phyloP scores from a whole-genome alignment of 2,113 vertebrate genomes.

The Catagonus wagneri region DNA sequence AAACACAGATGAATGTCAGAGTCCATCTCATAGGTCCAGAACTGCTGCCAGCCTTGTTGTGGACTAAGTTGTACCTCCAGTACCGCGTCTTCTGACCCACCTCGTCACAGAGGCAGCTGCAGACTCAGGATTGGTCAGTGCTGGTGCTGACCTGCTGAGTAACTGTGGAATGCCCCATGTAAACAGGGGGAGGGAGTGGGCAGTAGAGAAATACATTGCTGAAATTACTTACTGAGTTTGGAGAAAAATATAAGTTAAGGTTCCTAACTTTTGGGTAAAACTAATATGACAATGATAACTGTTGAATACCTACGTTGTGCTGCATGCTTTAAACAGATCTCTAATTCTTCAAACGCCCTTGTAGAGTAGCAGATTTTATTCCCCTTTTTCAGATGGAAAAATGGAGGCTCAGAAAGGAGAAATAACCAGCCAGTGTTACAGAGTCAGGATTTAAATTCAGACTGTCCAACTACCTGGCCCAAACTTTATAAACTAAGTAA shows the following conservation, averaged over 20 bases:
- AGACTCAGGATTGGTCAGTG: background rate
- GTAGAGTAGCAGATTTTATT: background rate
- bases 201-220: background rate
- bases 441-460: slow-evolving; percentile 57
- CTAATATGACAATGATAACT: background rate
- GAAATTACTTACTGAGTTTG: background rate
- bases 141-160: background rate
- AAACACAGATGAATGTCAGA: background rate
- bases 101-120: background rate
- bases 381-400: slow-evolving; percentile 46
- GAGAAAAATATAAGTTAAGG: background rate
- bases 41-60: no score
- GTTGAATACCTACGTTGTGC: background rate
- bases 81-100: background rate
- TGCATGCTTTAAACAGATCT: background rate
- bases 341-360: background rate
- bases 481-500: background rate
- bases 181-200: background rate
- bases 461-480: background rate
- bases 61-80: no score
- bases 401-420: background rate
- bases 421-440: background rate
- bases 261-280: background rate
- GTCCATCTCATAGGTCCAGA: background rate
- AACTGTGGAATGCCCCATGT: background rate